These are phyloP conservation scores for Plutella xylostella DNA, from an alignment of 2,888 invertebrate genomes.

Conservation along the genomic window DNA sequence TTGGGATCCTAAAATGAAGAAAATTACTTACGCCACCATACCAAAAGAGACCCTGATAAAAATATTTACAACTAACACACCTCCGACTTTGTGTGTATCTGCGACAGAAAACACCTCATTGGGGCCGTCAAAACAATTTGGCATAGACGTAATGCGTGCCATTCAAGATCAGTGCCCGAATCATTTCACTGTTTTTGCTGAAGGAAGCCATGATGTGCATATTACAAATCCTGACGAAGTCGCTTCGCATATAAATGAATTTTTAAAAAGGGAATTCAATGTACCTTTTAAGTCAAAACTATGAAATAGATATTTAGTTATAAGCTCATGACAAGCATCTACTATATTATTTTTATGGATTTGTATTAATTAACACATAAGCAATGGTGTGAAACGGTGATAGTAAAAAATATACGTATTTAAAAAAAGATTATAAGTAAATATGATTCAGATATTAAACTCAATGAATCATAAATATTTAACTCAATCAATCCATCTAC, in stretches of 20 bases:
- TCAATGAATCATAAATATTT: no score
- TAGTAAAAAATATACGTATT: no score
- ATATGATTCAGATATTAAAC: no score
- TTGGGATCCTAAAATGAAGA: slow-evolving; percentile 38
- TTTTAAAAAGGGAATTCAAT: slow-evolving; percentile 26
- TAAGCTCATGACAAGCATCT: no score
- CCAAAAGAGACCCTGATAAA: slow-evolving; percentile 30
- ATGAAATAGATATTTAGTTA: no score
- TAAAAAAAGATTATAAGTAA: no score
- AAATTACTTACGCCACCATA: slow-evolving; percentile 22
- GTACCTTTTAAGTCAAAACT: no score
- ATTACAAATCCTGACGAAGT: slow-evolving; percentile 62
- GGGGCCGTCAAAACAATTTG: slow-evolving; percentile 20
- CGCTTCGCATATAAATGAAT: slow-evolving; percentile 36
- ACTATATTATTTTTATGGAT: no score
- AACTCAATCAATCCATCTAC: no score
- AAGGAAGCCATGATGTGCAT: slow-evolving; percentile 71
- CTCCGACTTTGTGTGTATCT: slow-evolving; percentile 31
- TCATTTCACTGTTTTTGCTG: slow-evolving; percentile 29
- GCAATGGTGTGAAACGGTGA: no score
- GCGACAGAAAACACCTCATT: slow-evolving; percentile 24
- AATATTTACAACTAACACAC: slow-evolving; percentile 25
- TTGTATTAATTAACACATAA: no score
- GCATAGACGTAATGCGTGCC: slow-evolving; percentile 24
- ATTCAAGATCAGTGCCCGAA: slow-evolving; percentile 24